Conservation (phyloP, 2,113 vertebrate species). For the Gymnocephalus cernua region DNA sequence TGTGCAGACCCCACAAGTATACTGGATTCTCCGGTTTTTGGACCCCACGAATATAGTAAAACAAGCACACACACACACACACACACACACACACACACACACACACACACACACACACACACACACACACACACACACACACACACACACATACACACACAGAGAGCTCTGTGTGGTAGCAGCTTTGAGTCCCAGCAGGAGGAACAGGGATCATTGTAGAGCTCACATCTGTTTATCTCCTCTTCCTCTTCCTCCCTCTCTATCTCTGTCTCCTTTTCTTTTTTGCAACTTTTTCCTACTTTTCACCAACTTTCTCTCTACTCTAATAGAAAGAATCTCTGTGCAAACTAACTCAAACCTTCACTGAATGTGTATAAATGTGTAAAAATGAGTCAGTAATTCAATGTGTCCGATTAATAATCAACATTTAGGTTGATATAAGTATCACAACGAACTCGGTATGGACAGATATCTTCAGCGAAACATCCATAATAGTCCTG, state of each 20-base stretch:
- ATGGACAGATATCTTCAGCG: too few relatives aligned
- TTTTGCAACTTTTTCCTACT: not conserved
- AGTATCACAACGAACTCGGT: too few relatives aligned
- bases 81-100: not conserved
- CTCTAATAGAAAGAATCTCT: too few relatives aligned
- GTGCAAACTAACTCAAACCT: too few relatives aligned
- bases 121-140: not conserved
- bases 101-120: conserved; percentile 8
- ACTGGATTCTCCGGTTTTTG: too few relatives aligned
- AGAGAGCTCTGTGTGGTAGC: conserved; percentile 10
- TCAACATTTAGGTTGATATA: too few relatives aligned
- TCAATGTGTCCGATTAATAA: too few relatives aligned
- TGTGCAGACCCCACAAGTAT: too few relatives aligned
- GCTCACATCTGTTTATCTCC: conserved; percentile 50
- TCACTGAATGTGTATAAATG: too few relatives aligned
- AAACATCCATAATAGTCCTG: too few relatives aligned
- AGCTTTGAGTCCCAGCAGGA: conserved; percentile 43
- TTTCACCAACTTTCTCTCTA: not conserved
- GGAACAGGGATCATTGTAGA: conserved; percentile 37
- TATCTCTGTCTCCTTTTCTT: not conserved
- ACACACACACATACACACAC: conserved; percentile 5
- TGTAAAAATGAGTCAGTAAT: too few relatives aligned
- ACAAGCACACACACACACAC: conserved; percentile 3
- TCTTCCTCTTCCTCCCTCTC: not conserved
- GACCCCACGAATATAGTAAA: too few relatives aligned